These are phyloP conservation scores for Nyleta sp. DNA, from an alignment of 2,888 invertebrate genomes.

Conservation along the genomic window DNA sequence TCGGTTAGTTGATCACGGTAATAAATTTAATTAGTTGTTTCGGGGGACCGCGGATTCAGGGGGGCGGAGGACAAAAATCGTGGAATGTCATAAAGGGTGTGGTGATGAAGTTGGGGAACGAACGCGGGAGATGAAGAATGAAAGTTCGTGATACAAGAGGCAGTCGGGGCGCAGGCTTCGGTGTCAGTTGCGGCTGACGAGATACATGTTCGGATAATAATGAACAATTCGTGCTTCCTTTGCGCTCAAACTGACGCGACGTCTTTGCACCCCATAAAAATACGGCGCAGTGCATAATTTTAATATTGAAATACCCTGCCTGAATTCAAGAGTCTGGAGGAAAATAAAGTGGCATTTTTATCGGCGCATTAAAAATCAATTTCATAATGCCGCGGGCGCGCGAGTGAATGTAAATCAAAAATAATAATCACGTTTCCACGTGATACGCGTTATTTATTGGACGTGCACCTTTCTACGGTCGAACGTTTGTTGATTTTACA, in stretches of 20 bases:
- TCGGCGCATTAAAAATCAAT: slow-evolving; percentile 1
- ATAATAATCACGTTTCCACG: slow-evolving; percentile 21
- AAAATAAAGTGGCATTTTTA: slow-evolving; percentile 25
- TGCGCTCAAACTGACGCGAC: slow-evolving; percentile 40
- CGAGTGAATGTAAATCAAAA: slow-evolving; percentile 16
- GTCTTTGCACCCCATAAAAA: slow-evolving; percentile 44
- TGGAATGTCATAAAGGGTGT: slow-evolving; percentile 40
- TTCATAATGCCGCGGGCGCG: background rate
- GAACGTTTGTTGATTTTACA: background rate
- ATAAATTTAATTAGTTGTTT: slow-evolving; percentile 40
- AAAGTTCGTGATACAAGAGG: slow-evolving; percentile 62
- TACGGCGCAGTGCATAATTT: slow-evolving; percentile 23
- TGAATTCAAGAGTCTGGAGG: too few species aligned
- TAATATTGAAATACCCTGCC: too few species aligned
- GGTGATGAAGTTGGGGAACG: slow-evolving; percentile 8
- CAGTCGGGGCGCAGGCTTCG: slow-evolving; percentile 65
- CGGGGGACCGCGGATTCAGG: background rate
- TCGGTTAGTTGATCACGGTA: slow-evolving; percentile 17
- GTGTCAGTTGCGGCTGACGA: slow-evolving; percentile 73
- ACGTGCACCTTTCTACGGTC: slow-evolving; percentile 7
- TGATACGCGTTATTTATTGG: slow-evolving; percentile 9
- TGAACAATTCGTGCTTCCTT: slow-evolving; percentile 71
- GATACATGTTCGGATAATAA: slow-evolving; percentile 73
- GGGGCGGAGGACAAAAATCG: slow-evolving; percentile 25
- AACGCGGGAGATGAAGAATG: slow-evolving; percentile 44